Evolutionary conservation across 2,113 vertebrate species (phyloP).

Genomic region (Oreamnos americanus): DNA sequence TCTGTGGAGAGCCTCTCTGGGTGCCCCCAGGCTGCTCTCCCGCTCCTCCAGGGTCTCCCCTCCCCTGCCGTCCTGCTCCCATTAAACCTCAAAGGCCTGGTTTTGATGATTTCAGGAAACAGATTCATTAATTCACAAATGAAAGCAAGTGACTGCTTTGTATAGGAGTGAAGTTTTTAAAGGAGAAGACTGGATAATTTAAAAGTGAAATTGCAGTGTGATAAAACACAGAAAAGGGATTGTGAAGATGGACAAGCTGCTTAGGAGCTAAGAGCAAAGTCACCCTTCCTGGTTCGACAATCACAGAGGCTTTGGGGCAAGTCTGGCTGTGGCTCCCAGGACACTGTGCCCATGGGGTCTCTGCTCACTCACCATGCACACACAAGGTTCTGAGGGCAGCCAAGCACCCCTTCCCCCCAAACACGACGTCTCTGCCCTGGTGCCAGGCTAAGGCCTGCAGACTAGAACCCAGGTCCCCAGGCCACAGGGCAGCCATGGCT

Average conservation of each 20-base stretch:
- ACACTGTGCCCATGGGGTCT: neutral
- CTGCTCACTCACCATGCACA: accelerated
- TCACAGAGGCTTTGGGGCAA: neutral
- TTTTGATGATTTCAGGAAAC: neutral
- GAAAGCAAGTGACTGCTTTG: neutral
- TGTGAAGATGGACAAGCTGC: neutral
- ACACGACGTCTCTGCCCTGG: accelerated
- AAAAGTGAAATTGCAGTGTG: neutral
- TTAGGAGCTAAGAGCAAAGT: neutral
- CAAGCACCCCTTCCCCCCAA: neutral
- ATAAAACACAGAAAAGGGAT: neutral
- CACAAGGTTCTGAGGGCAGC: neutral
- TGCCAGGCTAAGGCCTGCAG: neutral
- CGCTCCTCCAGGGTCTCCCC: neutral
- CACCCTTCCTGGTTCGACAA: neutral
- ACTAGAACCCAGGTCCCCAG: neutral
- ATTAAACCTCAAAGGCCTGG: neutral
- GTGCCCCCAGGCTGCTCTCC: neutral
- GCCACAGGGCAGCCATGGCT: neutral
- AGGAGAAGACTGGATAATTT: neutral
- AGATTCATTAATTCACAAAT: neutral
- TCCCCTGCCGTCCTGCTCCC: neutral
- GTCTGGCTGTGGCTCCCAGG: neutral
- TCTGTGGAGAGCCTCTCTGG: neutral
- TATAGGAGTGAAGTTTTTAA: neutral